phyloP scores from a whole-genome alignment of 2,888 invertebrate species.

The Caenorhabditis uteleia region DNA sequence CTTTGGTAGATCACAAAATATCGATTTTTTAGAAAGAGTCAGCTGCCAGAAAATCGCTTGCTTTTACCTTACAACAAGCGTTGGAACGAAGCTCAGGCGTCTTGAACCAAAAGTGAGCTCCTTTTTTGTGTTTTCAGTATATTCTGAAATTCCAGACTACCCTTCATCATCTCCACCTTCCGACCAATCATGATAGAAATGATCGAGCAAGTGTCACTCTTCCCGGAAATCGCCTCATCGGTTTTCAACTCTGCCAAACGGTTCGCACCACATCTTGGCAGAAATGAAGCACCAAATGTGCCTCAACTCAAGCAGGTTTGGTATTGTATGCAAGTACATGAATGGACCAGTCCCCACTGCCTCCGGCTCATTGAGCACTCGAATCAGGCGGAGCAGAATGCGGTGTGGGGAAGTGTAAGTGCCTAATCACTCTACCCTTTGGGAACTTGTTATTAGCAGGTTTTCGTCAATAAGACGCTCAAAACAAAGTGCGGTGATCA shows the following conservation, averaged over 20 bases:
- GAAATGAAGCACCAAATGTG: constrained; percentile 30
- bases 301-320: constrained; percentile 27
- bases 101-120: not conserved
- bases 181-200: constrained; percentile 17
- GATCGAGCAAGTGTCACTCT: constrained; percentile 11
- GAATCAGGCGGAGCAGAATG: constrained; percentile 23
- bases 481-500: constrained; percentile 23
- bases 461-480: constrained; percentile 17
- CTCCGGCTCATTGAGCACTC: constrained; percentile 26
- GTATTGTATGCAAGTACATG: constrained; percentile 27
- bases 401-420: constrained; percentile 19
- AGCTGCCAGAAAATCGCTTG: constrained; percentile 7
- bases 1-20: not conserved
- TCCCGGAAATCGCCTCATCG: constrained; percentile 24
- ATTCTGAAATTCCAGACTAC: constrained; percentile 7
- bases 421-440: not conserved
- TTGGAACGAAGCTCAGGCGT: not conserved
- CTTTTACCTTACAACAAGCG: not conserved
- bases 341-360: constrained; percentile 37
- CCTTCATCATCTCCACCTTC: constrained; percentile 8
- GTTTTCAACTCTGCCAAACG: constrained; percentile 19
- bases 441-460: constrained; percentile 2
- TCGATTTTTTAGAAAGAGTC: constrained; percentile 1
- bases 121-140: too few relatives aligned
- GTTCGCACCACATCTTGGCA: constrained; percentile 18